Evolutionary conservation across 2,888 invertebrate species (phyloP), one percentile per base, ranked within the genome.

Genomic region (Salpingus planirostris): DNA sequence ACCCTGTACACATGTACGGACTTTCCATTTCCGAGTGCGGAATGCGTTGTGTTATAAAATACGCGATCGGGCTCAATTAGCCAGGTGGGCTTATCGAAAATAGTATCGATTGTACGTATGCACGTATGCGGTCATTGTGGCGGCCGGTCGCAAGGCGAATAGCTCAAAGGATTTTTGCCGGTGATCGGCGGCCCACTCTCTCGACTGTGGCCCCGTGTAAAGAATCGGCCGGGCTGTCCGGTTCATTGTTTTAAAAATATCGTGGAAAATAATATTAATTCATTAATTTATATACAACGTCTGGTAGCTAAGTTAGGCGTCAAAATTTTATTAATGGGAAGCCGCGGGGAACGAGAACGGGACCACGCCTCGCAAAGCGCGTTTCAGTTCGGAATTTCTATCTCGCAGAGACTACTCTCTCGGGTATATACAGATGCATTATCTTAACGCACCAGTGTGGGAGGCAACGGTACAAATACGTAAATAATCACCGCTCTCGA

Each of bases 261-360:
- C 29, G 29, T 43, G 38, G 38, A 43, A 50, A 44, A 46, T 44
- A 42, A 44, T 51, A 56, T 52, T 59, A 56, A 55, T 56, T 57
- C 54, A 55, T 54, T 55, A 54, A 62, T 62, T 62, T 60, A 61
- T 59, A 61, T 60, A 56, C 60, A 60, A 54, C 54, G 58, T 56
- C 52, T 60, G 53, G 59, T 60, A 60, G 60, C 59, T 43, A 48
- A 50, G 50, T 52, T 54, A 54, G 57, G 58, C 56, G 61, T 61
- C 61, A 60, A 58, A 58, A 56, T 51, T 57, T 60, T 60, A 61
- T 61, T 60, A 60, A 61, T 61, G 59, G 59, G 42, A 46, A 47
- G 55, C 57, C 56, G 31, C 43, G 36, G 53, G 56, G 53, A 44
- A 49, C 39, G 31, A 42, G 46, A 48, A 49, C 38, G 43, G 49